Percentiles rank a stretch among this genome's conserved stretches.
phyloP scores from a whole-genome alignment of 1,140 invertebrate species.

The Bemisia tabaci region DNA sequence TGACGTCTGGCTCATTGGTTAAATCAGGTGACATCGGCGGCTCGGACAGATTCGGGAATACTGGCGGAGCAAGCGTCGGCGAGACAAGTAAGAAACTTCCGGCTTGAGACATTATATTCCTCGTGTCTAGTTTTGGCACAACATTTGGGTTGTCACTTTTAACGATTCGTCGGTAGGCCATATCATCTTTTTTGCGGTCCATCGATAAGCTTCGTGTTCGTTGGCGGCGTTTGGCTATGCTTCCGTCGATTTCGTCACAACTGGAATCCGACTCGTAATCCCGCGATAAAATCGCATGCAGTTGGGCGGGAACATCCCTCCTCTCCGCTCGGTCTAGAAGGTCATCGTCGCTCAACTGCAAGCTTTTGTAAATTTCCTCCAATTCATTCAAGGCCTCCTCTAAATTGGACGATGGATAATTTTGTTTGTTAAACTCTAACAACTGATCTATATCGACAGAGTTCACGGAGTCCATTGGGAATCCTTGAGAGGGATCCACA shows the following conservation, averaged over 20 bases:
- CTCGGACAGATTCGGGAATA: slow-evolving; percentile 16
- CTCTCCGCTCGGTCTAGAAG: slow-evolving; percentile 60
- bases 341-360: slow-evolving; percentile 67
- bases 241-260: slow-evolving; percentile 46
- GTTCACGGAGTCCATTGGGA: slow-evolving; percentile 3
- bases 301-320: slow-evolving; percentile 44
- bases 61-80: slow-evolving; percentile 37
- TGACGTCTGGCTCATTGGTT: slow-evolving; percentile 54
- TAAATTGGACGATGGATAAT: slow-evolving; percentile 48
- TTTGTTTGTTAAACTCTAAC: background rate
- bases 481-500: background rate
- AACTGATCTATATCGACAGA: slow-evolving; percentile 3
- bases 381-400: slow-evolving; percentile 76
- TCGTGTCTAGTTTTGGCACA: slow-evolving; percentile 23
- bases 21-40: slow-evolving; percentile 8
- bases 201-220: slow-evolving; percentile 24
- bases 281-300: slow-evolving; percentile 21
- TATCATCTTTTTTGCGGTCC: slow-evolving; percentile 45
- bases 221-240: slow-evolving; percentile 27
- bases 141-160: slow-evolving; percentile 30
- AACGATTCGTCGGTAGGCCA: slow-evolving; percentile 58
- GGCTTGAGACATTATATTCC: slow-evolving; percentile 41
- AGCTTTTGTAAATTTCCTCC: slow-evolving; percentile 75
- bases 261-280: slow-evolving; percentile 55
- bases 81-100: slow-evolving; percentile 59